These are phyloP conservation scores for Protonemura montana DNA, from an alignment of 2,888 invertebrate genomes.

Conservation along the genomic window DNA sequence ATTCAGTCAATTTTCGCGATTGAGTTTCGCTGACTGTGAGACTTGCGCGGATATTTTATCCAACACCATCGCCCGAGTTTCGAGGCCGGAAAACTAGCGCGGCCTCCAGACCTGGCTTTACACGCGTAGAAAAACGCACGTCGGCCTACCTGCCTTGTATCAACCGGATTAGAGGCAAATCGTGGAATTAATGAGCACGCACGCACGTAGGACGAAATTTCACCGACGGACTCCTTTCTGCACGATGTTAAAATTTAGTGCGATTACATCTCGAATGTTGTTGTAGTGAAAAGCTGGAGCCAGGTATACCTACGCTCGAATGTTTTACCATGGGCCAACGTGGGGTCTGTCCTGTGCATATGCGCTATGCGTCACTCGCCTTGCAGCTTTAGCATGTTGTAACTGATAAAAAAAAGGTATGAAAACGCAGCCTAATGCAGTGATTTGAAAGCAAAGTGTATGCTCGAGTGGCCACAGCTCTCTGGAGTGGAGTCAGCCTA, in stretches of 20 bases:
- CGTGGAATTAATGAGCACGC: conserved; percentile 12
- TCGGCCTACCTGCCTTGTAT: not conserved
- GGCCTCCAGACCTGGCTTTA: not conserved
- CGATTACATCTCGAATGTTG: not conserved
- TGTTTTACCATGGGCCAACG: too few species aligned
- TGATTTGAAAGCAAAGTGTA: not conserved
- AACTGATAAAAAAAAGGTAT: not conserved
- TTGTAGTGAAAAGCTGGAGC: not conserved
- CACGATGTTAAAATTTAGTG: not conserved
- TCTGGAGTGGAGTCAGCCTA: too few species aligned
- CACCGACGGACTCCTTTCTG: not conserved
- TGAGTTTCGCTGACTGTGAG: not conserved
- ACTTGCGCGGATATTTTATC: not conserved
- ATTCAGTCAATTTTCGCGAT: conserved; percentile 7
- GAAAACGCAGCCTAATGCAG: not conserved
- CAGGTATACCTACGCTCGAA: not conserved
- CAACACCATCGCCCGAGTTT: not conserved
- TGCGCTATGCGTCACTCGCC: not conserved
- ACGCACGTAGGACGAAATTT: not conserved
- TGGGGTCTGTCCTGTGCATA: too few species aligned
- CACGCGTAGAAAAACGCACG: not conserved
- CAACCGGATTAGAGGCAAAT: not conserved
- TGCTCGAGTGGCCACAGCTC: not conserved
- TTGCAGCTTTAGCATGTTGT: conserved; percentile 4
- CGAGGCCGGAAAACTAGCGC: not conserved